Base-by-base conservation (phyloP, 23 tunicate species). In the Pegea sp. region DNA sequence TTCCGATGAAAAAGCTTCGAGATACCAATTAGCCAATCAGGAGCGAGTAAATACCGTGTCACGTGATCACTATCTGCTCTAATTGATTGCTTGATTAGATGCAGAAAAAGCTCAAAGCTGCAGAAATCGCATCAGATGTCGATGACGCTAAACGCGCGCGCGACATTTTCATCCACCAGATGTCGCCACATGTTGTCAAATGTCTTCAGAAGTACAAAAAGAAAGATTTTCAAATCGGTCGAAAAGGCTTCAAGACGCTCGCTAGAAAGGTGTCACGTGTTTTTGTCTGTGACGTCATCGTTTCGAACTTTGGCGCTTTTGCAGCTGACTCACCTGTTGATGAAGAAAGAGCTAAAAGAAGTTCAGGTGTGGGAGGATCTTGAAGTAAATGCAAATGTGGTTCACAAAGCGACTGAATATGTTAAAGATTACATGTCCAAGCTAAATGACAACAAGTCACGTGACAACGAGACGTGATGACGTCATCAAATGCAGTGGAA, bases 191-290 rank as follows among this genome's bases (percentile, higher is more conserved):
- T n/a, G 64, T 84, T 6, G 84, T 73, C 29, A 64, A 69, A 33
- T 73, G 84, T 46, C 33, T 84, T 52, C 59, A 75, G 31, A 21
- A 75, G 1, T 84, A 66, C 42, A 61, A 76, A 1, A 84, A 74
- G 44, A 26, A 77, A 24, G 84, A 84, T 53, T 63, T 71, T 28
- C 67, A 84, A 52, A 59, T 63, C 30, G 95, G 95, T 1, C 67
- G 84, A 3, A 77, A 84, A 30, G 95, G 74, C 31, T 84, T 84
- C 34, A 84, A 84, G 49, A 58, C 53, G 26, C 72, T 84, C 1
- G 95, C 95, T 0, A 62, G 84, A 56, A 84, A 84, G 76, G 95
- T 84, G 8, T n/a, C n/a, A n/a, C n/a, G n/a, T n/a, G n/a, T n/a
- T 38, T 38, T 38, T 11, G 46, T 11, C 46, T 11, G 46, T 38